A percentile compares a stretch with the other conserved stretches of the same genome.
Evolutionary conservation across 2,888 invertebrate species (phyloP).

Genomic region (Papilio protenor): DNA sequence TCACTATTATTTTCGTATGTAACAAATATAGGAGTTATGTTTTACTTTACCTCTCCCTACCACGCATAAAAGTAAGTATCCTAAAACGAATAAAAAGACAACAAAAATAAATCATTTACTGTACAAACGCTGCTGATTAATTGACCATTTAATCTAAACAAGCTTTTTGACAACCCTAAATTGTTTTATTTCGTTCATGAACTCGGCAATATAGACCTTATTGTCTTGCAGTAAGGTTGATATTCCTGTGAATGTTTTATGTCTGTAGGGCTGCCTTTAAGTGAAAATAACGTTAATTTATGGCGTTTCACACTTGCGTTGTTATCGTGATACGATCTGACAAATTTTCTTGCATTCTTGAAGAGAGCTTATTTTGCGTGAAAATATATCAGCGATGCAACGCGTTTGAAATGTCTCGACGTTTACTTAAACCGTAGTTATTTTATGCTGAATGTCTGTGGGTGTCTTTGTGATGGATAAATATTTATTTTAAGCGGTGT

Average conservation of each 20-base stretch:
- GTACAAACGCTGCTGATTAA: constrained; percentile 56
- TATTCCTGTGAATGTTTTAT: constrained; percentile 44
- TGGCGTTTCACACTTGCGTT: constrained; percentile 59
- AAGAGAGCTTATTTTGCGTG: constrained; percentile 51
- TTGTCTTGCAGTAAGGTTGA: constrained; percentile 15
- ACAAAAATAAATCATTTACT: constrained; percentile 46
- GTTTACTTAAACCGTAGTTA: constrained; percentile 20
- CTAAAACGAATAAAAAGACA: background rate
- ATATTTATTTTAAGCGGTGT: background rate
- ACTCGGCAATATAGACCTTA: constrained; percentile 43
- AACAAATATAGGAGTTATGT: background rate
- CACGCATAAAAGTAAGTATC: background rate
- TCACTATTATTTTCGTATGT: background rate
- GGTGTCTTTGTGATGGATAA: background rate
- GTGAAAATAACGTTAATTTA: constrained; percentile 70
- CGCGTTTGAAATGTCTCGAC: constrained; percentile 20
- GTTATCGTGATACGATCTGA: constrained; percentile 62
- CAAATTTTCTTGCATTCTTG: constrained; percentile 57
- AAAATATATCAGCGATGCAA: constrained; percentile 46
- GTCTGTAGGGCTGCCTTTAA: constrained; percentile 46
- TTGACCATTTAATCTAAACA: constrained; percentile 54
- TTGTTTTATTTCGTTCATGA: constrained; percentile 39
- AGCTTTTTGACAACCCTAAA: constrained; percentile 42
- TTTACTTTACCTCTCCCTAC: background rate
- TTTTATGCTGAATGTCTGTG: constrained; percentile 39